A percentile compares a stretch with the other conserved stretches of the same genome.
Conservation (phyloP, 2,113 vertebrate genomes). For the Calonectris borealis region DNA sequence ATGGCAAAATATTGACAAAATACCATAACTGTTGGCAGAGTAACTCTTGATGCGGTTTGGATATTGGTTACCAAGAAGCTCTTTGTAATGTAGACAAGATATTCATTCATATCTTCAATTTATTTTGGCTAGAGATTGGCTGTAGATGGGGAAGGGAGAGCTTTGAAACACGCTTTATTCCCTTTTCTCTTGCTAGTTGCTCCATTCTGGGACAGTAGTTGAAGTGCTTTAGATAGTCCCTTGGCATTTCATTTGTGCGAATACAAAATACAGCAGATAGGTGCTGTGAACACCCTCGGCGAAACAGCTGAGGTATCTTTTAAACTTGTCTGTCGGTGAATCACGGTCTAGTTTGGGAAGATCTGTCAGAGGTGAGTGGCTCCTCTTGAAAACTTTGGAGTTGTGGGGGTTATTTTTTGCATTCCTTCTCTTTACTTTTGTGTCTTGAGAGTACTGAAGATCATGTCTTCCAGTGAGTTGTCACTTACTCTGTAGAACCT, state of each 20-base stretch:
- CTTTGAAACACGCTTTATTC: neutral
- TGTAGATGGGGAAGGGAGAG: neutral
- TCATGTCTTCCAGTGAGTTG: neutral
- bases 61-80: neutral
- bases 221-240: neutral
- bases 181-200: accelerated
- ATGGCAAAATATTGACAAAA: neutral
- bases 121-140: neutral
- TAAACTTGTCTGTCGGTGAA: neutral
- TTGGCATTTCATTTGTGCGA: neutral
- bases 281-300: neutral
- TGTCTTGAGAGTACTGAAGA: neutral
- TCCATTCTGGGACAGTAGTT: neutral
- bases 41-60: neutral
- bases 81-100: neutral
- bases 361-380: neutral
- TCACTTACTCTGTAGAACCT: neutral
- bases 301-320: neutral
- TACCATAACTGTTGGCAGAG: neutral
- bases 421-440: neutral
- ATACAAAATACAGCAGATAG: neutral
- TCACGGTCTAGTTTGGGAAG: neutral
- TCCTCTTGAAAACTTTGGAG: neutral
- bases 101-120: neutral
- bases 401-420: neutral